Conservation (phyloP, 1,140 invertebrate species). For the Brachionus asplanchnoidis region DNA sequence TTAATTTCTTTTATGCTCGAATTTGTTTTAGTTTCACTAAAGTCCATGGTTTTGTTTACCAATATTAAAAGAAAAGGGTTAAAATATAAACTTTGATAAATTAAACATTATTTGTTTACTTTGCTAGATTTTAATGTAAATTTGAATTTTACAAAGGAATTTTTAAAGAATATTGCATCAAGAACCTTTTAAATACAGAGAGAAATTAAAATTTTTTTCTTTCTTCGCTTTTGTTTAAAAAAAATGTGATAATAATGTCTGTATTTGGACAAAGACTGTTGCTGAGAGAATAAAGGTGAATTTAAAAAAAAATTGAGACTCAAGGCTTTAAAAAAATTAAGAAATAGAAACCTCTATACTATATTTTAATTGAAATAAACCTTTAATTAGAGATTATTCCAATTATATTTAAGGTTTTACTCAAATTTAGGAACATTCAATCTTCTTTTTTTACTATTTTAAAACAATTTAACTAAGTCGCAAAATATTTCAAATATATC, state of each 20-base stretch:
- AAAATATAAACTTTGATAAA: background rate
- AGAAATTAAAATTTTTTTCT: background rate
- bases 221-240: too few species aligned
- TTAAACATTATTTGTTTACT: background rate
- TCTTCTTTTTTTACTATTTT: background rate
- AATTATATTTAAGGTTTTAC: background rate
- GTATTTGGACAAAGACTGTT: too few species aligned
- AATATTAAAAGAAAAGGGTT: background rate
- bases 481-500: background rate
- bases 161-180: background rate
- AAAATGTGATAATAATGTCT: too few species aligned
- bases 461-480: background rate
- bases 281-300: too few species aligned
- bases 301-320: too few species aligned
- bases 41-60: too few species aligned
- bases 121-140: background rate
- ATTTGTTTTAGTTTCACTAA: too few species aligned
- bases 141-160: background rate
- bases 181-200: background rate
- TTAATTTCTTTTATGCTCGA: too few species aligned
- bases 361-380: background rate
- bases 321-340: too few species aligned
- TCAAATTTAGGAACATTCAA: background rate
- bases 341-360: too few species aligned
- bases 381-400: background rate